Conservation (phyloP, 2,113 vertebrate genomes). For the Sterna hirundo region DNA sequence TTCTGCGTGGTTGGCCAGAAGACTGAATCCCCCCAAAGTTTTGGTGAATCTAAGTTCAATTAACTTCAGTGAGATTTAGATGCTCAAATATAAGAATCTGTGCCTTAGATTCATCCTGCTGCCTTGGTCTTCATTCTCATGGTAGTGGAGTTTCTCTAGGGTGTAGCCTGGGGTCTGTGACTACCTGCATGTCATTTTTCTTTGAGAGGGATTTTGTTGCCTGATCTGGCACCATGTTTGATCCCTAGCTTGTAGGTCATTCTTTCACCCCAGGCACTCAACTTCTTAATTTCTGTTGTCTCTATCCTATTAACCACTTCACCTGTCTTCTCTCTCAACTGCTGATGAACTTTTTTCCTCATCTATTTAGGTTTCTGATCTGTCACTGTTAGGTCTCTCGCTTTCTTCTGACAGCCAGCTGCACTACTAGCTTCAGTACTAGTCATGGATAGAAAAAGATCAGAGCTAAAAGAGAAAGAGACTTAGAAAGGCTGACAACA, state of each 20-base stretch:
- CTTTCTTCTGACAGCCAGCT: neutral
- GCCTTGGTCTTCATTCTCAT: neutral
- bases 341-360: neutral
- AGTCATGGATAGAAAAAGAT: neutral
- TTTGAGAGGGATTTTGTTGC: neutral
- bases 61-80: neutral
- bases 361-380: neutral
- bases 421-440: neutral
- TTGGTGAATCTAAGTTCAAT: neutral
- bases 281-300: neutral
- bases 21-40: neutral
- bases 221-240: neutral
- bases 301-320: neutral
- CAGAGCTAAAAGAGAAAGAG: neutral
- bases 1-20: neutral
- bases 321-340: neutral
- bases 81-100: neutral
- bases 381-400: rapidly evolving
- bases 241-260: neutral
- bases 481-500: neutral
- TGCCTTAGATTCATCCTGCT: neutral
- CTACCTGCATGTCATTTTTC: neutral
- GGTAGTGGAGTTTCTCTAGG: neutral
- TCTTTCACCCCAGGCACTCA: neutral
- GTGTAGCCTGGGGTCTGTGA: neutral